Evolutionary conservation across 2,797 vertebrate species (phyloP).

Genomic region (Geotrypetes seraphini): DNA sequence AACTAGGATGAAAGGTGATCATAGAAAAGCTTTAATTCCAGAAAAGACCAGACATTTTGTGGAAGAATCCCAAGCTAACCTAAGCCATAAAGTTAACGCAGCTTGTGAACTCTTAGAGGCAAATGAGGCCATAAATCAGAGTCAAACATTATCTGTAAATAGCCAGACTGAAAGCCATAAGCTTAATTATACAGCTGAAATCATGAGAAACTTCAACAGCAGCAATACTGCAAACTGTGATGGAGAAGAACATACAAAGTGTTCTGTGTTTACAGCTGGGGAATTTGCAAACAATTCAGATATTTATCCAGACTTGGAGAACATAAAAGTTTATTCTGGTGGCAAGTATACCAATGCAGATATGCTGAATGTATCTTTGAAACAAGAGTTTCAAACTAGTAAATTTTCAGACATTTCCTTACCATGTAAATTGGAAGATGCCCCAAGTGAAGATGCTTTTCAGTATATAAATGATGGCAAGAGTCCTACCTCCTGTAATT

Average conservation of each 20-base stretch:
- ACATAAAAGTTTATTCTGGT: not conserved
- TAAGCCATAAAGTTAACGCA: conserved; percentile 5
- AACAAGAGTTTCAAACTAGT: conserved; percentile 9
- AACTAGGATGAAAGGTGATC: conserved; percentile 53
- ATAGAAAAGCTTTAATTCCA: conserved; percentile 10
- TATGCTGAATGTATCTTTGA: conserved; percentile 1
- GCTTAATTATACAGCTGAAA: not conserved
- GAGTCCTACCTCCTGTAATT: conserved; percentile 42
- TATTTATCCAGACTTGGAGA: conserved; percentile 1
- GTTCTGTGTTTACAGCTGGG: not conserved
- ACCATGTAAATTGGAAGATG: conserved; percentile 1
- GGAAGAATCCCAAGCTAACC: conserved; percentile 16
- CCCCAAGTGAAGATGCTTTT: not conserved
- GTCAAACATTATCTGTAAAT: conserved; percentile 10
- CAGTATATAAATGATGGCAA: conserved; percentile 14
- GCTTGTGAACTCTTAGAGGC: not conserved
- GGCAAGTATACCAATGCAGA: not conserved
- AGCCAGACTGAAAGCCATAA: not conserved
- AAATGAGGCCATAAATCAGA: conserved; percentile 5
- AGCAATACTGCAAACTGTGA: not conserved
- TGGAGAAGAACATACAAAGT: not conserved
- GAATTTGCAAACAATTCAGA: conserved; percentile 5
- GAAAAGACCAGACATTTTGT: conserved; percentile 5
- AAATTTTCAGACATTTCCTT: too few relatives aligned
- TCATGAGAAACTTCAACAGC: not conserved